phyloP scores from a whole-genome alignment of 2,797 vertebrate genomes.

The Triplophysa bombifrons region DNA sequence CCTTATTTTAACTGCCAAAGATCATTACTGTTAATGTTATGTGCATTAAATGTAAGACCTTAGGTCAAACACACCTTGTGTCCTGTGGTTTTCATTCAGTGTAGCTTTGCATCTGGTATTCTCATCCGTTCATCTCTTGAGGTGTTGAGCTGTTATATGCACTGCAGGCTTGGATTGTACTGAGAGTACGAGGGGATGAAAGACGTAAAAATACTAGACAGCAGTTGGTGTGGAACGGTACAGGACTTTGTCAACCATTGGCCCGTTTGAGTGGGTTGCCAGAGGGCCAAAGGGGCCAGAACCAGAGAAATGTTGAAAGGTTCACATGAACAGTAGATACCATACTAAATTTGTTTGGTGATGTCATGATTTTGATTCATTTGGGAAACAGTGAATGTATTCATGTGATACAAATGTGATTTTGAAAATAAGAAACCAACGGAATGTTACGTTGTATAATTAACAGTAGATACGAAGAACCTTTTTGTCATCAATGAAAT shows the following conservation, averaged over 20 bases:
- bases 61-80: conserved; percentile 24
- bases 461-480: too few relatives aligned
- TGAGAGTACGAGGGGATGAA: conserved; percentile 49
- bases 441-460: too few relatives aligned
- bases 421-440: too few relatives aligned
- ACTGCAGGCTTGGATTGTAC: conserved; percentile 25
- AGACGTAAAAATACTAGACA: conserved; percentile 70
- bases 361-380: too few relatives aligned
- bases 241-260: conserved; percentile 24
- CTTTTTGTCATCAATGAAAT: too few relatives aligned
- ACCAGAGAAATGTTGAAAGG: too few relatives aligned
- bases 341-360: too few relatives aligned
- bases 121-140: conserved; percentile 14
- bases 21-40: neutral
- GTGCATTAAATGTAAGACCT: conserved; percentile 12
- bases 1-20: neutral
- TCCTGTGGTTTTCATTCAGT: conserved; percentile 1
- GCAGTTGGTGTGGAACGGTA: conserved; percentile 51
- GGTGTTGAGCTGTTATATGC: conserved; percentile 29
- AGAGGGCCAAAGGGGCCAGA: too few relatives aligned
- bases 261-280: neutral
- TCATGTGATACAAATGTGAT: too few relatives aligned
- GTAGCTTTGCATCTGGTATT: conserved; percentile 22
- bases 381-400: too few relatives aligned
- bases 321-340: too few relatives aligned